Evolutionary conservation across 2,113 vertebrate species (phyloP).

Genomic region (Daboia siamensis): DNA sequence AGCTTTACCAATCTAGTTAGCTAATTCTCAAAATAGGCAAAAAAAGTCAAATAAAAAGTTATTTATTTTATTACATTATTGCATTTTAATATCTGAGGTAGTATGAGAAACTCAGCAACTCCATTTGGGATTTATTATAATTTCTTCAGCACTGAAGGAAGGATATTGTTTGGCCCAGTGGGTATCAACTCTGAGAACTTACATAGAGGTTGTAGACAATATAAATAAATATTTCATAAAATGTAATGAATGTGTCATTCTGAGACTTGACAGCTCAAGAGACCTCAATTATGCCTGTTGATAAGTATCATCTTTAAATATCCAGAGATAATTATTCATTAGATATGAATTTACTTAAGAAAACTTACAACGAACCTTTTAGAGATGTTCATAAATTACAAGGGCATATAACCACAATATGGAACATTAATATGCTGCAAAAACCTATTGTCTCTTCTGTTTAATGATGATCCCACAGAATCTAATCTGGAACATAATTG

Average conservation of each 20-base stretch:
- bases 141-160: slow-evolving; percentile 44
- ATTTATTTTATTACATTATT: slow-evolving; percentile 60
- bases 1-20: background rate
- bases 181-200: slow-evolving; percentile 36
- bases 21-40: background rate
- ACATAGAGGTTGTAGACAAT: background rate
- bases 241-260: background rate
- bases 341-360: background rate
- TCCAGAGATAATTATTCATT: background rate
- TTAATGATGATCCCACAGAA: background rate
- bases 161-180: slow-evolving; percentile 56
- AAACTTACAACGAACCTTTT: background rate
- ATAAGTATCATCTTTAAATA: background rate
- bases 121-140: slow-evolving; percentile 56
- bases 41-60: slow-evolving; percentile 10
- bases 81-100: slow-evolving; percentile 62
- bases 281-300: background rate
- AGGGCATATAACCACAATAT: background rate
- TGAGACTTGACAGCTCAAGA: background rate
- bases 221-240: background rate
- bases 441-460: background rate
- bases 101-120: slow-evolving; percentile 47
- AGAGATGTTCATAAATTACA: background rate
- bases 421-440: background rate
- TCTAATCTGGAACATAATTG: background rate